Evolutionary conservation across 2,113 vertebrate species (phyloP).

Genomic region (Eupsittula cactorum): DNA sequence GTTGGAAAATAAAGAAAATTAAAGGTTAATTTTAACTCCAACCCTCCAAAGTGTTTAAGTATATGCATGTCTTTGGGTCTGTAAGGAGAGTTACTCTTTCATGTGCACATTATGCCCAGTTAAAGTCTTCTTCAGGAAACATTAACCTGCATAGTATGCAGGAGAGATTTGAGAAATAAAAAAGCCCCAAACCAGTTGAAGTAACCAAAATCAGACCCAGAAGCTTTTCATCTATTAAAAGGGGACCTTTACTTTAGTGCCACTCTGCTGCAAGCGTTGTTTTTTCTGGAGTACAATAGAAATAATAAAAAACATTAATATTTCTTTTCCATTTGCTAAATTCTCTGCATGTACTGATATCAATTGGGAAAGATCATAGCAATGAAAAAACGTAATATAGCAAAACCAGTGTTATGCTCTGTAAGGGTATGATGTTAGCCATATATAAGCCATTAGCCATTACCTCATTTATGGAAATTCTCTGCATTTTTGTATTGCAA

Average conservation of each 20-base stretch:
- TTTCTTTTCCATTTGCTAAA: not conserved
- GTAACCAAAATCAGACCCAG: not conserved
- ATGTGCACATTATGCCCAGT: not conserved
- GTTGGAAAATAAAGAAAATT: not conserved
- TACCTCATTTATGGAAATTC: not conserved
- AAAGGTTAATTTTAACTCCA: not conserved
- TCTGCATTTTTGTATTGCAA: not conserved
- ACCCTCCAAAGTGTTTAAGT: not conserved
- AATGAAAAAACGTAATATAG: not conserved
- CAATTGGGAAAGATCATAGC: not conserved
- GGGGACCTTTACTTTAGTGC: not conserved
- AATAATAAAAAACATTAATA: not conserved
- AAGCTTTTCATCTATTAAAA: not conserved
- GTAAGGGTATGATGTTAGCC: not conserved
- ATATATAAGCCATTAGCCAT: not conserved
- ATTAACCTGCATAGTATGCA: not conserved
- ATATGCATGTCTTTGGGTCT: not conserved
- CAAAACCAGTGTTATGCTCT: not conserved
- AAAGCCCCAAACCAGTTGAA: not conserved
- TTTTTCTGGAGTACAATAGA: not conserved
- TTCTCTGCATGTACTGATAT: not conserved
- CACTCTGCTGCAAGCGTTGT: not conserved
- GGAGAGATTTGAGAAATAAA: not conserved
- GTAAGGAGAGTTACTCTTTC: not conserved
- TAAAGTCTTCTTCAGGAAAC: not conserved